Evolutionary conservation across 1,140 invertebrate genomes (phyloP), one percentile per base, ranked within the genome.

Genomic region (Caerostris extrusa): DNA sequence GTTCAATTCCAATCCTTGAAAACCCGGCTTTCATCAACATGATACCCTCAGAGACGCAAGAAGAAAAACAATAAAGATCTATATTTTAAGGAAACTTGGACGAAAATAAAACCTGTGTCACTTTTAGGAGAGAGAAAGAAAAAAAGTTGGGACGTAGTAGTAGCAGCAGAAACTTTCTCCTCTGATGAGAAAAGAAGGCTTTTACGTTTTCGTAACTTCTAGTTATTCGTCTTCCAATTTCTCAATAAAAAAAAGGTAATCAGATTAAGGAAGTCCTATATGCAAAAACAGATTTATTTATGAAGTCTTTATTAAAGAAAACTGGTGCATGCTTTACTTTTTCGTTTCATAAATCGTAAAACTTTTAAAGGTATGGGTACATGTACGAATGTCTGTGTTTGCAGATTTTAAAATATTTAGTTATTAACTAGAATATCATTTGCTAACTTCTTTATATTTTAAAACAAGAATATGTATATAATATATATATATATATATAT

Each of bases 11-110:
- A n/a, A n/a, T n/a, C n/a, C n/a, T n/a, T n/a, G n/a, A n/a, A n/a
- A n/a, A n/a, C n/a, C n/a, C n/a, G n/a, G n/a, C n/a, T n/a, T 77
- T 77, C 71, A 77, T 77, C 71, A 77, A 77, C 34, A 50, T 77
- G 71, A 77, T 77, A 77, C 34, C 71, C 71, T 12, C 4, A 77
- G 71, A 77, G 71, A 77, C 17, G 61, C 17, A 7, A 53, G 71
- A 5, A 77, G 71, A 77, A 34, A 2, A 77, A 77, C 71, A 67
- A 34, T 50, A 50, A 4, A 53, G 34, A 50, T 77, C 71, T 53
- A 50, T 77, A 77, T 50, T 34, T 77, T 67, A 77, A 77, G 71
- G 34, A 77, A 77, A 77, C 71, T 53, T 34, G 17, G 71, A 50
- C 10, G 50, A 77, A 77, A 7, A 12, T 53, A 77, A 53, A 77